phyloP scores from a whole-genome alignment of 2,888 invertebrate species.

The Lasioglossum pauxillum region DNA sequence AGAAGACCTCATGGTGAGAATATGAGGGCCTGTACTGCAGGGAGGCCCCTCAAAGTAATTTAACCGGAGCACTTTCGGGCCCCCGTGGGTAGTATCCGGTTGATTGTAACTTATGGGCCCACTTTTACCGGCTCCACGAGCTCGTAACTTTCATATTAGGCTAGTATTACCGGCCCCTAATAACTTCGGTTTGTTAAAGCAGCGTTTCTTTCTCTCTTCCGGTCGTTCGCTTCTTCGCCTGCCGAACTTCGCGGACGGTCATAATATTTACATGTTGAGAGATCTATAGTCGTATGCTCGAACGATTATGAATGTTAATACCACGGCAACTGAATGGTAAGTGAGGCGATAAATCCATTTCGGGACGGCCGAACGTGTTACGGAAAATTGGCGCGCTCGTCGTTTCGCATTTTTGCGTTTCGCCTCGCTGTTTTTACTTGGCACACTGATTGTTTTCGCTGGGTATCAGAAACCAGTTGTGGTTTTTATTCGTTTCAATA shows the following conservation, averaged over 20 bases:
- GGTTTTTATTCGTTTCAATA: neutral
- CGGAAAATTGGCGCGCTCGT: neutral
- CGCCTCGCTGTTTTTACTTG: neutral
- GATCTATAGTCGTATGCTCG: neutral
- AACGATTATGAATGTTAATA: slow-evolving; percentile 14
- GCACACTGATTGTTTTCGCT: neutral
- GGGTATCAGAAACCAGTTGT: neutral
- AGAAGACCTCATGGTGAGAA: slow-evolving; percentile 53
- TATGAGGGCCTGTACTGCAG: slow-evolving; percentile 38
- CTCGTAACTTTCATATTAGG: slow-evolving; percentile 74
- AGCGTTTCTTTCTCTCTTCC: slow-evolving; percentile 34
- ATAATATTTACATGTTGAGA: slow-evolving; percentile 41
- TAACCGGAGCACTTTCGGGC: slow-evolving; percentile 67
- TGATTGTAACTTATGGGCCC: slow-evolving; percentile 77
- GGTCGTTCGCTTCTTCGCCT: slow-evolving; percentile 5
- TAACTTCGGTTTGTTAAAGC: slow-evolving; percentile 68
- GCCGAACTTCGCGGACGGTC: neutral
- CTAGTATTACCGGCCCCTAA: slow-evolving; percentile 61
- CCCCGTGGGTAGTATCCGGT: slow-evolving; percentile 62
- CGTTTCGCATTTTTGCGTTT: neutral
- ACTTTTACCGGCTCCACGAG: slow-evolving; percentile 61
- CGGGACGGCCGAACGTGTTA: neutral
- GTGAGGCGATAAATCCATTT: neutral
- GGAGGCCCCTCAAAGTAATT: slow-evolving; percentile 66
- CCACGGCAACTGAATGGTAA: neutral